Percentiles rank a stretch among this genome's conserved stretches.
These are phyloP conservation scores for Rhynchomys soricoides DNA, from an alignment of 2,113 vertebrate genomes.

Conservation along the genomic window DNA sequence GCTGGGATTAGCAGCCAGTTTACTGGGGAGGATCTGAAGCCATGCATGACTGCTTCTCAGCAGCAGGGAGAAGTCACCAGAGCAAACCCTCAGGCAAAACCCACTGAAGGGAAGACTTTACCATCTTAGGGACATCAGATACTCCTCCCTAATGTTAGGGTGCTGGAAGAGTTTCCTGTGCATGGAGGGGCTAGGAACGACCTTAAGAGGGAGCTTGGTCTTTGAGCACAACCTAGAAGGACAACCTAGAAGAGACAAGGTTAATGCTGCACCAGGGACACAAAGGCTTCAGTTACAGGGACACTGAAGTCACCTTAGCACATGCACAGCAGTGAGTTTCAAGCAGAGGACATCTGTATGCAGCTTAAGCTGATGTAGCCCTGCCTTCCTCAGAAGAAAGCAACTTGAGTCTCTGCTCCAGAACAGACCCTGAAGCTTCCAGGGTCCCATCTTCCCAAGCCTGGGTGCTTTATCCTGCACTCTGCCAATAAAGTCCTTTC, in stretches of 20 bases:
- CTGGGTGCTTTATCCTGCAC: constrained; percentile 2
- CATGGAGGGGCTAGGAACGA: neutral
- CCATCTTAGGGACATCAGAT: neutral
- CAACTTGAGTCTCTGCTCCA: neutral
- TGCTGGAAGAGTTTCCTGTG: neutral
- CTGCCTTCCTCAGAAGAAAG: constrained; percentile 14
- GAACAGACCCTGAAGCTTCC: neutral
- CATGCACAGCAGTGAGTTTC: neutral
- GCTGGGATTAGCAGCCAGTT: neutral
- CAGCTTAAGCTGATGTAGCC: neutral
- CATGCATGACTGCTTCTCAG: neutral
- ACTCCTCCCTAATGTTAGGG: neutral
- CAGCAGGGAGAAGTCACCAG: neutral
- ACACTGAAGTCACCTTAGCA: neutral
- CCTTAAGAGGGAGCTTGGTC: neutral
- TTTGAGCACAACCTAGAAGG: neutral
- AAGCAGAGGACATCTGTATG: neutral
- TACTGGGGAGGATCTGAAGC: neutral
- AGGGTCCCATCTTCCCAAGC: constrained; percentile 23
- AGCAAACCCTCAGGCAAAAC: neutral
- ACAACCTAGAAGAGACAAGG: neutral
- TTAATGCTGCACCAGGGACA: neutral
- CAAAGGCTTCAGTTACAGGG: neutral
- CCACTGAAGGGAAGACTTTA: neutral
- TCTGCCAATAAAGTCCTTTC: constrained; percentile 56